A percentile compares a stretch with the other conserved stretches of the same genome.
Evolutionary conservation across 1,140 invertebrate species (phyloP).

Genomic region (Brachionus calyciflorus): DNA sequence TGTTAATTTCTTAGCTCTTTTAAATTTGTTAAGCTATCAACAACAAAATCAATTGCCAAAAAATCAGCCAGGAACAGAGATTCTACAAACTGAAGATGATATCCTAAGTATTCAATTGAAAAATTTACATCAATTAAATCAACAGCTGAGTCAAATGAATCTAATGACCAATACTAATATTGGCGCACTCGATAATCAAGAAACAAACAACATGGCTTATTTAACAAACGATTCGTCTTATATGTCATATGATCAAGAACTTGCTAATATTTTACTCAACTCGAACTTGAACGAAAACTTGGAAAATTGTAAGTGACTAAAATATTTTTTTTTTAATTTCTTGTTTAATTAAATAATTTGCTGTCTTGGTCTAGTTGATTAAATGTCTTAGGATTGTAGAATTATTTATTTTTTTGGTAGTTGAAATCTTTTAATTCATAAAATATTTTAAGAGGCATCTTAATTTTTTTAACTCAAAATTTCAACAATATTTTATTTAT

Average conservation of each 20-base stretch:
- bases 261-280: not conserved
- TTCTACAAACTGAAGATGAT: not conserved
- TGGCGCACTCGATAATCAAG: not conserved
- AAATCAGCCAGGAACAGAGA: not conserved
- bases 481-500: no score
- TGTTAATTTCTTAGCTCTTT: not conserved
- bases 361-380: no score
- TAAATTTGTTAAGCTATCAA: conserved; percentile 25
- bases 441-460: no score
- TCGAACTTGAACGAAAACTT: not conserved
- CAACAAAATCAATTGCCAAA: not conserved
- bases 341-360: not conserved
- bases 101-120: not conserved
- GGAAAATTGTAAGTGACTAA: not conserved
- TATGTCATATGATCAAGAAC: not conserved
- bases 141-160: not conserved
- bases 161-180: not conserved
- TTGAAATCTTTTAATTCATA: no score
- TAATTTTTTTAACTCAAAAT: no score
- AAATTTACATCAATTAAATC: not conserved
- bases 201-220: not conserved
- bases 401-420: no score
- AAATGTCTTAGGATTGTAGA: no score
- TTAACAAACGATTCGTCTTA: not conserved
- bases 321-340: not conserved